phyloP scores from a whole-genome alignment of 2,113 vertebrate species.

The Oncorhynchus clarkii region DNA sequence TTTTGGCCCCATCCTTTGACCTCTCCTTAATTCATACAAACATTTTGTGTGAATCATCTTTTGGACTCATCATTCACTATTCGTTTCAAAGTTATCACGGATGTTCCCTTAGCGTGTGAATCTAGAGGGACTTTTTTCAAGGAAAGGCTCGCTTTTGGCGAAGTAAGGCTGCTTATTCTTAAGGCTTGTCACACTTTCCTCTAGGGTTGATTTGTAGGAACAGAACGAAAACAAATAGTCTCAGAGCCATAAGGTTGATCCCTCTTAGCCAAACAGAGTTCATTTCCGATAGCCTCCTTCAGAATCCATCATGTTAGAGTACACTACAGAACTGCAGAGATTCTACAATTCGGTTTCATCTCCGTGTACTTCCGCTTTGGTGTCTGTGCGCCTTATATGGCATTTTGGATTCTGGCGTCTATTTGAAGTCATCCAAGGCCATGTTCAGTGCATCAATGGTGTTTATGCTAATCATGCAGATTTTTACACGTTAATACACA shows the following conservation, averaged over 20 bases:
- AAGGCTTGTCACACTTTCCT: neutral
- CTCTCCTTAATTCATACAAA: neutral
- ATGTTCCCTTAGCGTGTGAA: conserved; percentile 1
- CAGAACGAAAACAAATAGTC: conserved; percentile 14
- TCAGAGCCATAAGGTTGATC: neutral
- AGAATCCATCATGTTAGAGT: conserved; percentile 1
- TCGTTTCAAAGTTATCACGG: neutral
- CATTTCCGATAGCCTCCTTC: conserved; percentile 3
- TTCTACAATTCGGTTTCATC: neutral
- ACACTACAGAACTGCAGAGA: neutral
- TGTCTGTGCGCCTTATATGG: neutral
- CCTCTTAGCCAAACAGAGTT: neutral
- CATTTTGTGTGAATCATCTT: neutral
- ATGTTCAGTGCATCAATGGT: too few species aligned
- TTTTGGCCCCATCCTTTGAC: neutral
- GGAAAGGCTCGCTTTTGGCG: conserved; percentile 1
- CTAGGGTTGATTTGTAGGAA: neutral
- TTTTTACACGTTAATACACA: too few species aligned
- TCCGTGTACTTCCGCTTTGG: neutral
- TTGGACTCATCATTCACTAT: neutral
- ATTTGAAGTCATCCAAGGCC: too few species aligned
- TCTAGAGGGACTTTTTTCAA: neutral
- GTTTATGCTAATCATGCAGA: too few species aligned
- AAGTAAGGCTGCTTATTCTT: conserved; percentile 11
- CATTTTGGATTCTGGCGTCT: too few species aligned